These are phyloP conservation scores for Eupithecia pulchellata DNA, from an alignment of 2,888 invertebrate genomes.

Conservation along the genomic window DNA sequence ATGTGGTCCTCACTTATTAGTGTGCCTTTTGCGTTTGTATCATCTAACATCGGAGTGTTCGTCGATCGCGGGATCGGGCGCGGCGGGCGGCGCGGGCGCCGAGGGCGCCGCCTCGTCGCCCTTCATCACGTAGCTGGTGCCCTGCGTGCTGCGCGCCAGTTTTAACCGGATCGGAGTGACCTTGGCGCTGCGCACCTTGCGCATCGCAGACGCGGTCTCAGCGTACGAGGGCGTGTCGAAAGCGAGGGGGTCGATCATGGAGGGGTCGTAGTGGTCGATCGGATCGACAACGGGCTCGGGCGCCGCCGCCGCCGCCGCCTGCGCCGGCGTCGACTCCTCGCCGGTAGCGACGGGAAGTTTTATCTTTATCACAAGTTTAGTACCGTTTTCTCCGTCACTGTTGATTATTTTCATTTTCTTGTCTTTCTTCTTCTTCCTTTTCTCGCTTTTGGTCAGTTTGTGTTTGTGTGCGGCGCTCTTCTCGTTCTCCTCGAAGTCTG, in stretches of 20 bases:
- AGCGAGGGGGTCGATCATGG: constrained; percentile 77
- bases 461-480: constrained; percentile 78
- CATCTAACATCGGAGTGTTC: constrained; percentile 96
- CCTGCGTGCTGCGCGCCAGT: constrained; percentile 92
- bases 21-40: constrained; percentile 80
- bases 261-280: constrained; percentile 75
- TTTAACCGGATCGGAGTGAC: constrained; percentile 93
- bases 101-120: constrained; percentile 57
- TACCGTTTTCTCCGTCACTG: constrained; percentile 86
- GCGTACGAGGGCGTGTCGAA: constrained; percentile 75
- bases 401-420: constrained; percentile 80
- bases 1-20: constrained; percentile 31
- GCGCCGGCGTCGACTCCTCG: constrained; percentile 53
- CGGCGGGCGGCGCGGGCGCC: constrained; percentile 31
- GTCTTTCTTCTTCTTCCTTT: constrained; percentile 83
- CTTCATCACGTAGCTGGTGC: constrained; percentile 88
- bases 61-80: constrained; percentile 38
- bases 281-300: constrained; percentile 71
- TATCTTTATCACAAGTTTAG: constrained; percentile 92
- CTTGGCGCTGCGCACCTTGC: constrained; percentile 87
- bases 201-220: constrained; percentile 73
- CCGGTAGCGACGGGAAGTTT: constrained; percentile 80
- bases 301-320: constrained; percentile 63
- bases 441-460: constrained; percentile 73
- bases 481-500: constrained; percentile 91